phyloP scores from a whole-genome alignment of 2,113 vertebrate genomes.

The Naja naja region DNA sequence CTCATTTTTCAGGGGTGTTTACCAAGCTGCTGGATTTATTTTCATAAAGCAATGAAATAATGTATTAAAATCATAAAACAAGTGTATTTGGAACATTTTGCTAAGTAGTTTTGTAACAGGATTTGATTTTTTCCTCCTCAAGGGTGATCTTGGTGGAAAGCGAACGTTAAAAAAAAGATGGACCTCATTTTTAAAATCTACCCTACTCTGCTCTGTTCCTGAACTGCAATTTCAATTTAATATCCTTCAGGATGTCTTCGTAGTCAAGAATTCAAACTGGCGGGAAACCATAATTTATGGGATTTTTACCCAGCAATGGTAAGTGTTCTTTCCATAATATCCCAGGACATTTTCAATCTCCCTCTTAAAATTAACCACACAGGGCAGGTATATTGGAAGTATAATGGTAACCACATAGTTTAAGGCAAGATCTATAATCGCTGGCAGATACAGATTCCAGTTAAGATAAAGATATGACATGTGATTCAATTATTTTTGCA shows the following conservation, averaged over 20 bases:
- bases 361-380: neutral
- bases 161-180: slow-evolving; percentile 74
- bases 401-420: neutral
- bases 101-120: neutral
- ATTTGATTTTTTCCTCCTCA: neutral
- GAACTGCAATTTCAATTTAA: slow-evolving; percentile 70
- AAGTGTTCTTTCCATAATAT: slow-evolving; percentile 27
- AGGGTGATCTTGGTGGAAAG: slow-evolving; percentile 78
- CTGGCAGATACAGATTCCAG: neutral
- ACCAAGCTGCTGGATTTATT: neutral
- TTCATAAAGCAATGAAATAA: neutral
- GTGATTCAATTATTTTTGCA: neutral
- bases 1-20: neutral
- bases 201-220: slow-evolving; percentile 71
- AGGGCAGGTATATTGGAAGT: neutral
- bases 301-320: slow-evolving; percentile 75
- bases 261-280: slow-evolving; percentile 69
- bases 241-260: slow-evolving; percentile 76
- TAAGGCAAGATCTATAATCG: neutral
- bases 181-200: slow-evolving; percentile 77
- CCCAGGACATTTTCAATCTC: neutral
- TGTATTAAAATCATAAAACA: neutral
- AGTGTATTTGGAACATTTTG: neutral
- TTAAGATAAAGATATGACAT: neutral
- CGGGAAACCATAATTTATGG: slow-evolving; percentile 74